phyloP scores from a whole-genome alignment of 1,140 invertebrate genomes.

The Panonychus citri region DNA sequence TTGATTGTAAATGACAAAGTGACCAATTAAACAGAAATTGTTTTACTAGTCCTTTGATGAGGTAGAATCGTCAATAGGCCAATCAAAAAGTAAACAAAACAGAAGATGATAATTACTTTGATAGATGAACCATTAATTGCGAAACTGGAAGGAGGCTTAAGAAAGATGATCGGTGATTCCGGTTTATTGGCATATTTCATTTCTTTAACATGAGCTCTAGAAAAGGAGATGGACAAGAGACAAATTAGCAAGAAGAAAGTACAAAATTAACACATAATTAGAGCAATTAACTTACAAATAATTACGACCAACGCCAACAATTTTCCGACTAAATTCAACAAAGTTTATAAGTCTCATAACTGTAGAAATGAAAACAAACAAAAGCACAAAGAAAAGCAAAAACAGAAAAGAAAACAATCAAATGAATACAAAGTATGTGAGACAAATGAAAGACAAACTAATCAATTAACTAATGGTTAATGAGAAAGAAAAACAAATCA shows the following conservation, averaged over 20 bases:
- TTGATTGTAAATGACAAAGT: too few relatives aligned
- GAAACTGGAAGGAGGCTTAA: constrained; percentile 10
- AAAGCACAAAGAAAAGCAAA: too few relatives aligned
- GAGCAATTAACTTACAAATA: constrained; percentile 2
- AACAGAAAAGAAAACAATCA: too few relatives aligned
- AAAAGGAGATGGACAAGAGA: neutral
- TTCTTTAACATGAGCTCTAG: constrained; percentile 5
- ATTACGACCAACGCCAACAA: constrained; percentile 9
- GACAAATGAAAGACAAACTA: too few relatives aligned
- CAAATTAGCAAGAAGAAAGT: neutral
- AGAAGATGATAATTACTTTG: constrained; percentile 4
- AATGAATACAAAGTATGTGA: too few relatives aligned
- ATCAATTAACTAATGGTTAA: too few relatives aligned
- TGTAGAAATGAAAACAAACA: too few relatives aligned
- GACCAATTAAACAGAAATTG: too few relatives aligned
- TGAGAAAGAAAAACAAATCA: too few relatives aligned
- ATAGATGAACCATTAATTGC: constrained; percentile 6
- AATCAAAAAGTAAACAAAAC: neutral
- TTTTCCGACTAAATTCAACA: constrained; percentile 10
- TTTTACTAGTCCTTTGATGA: neutral
- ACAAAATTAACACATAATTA: neutral
- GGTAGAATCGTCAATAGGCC: too few relatives aligned
- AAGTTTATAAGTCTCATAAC: constrained; percentile 9
- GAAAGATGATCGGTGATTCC: constrained; percentile 8
- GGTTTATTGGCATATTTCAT: constrained; percentile 2